Evolutionary conservation across 2,797 vertebrate species (phyloP), one percentile per base, ranked within the genome.

Genomic region (Acridotheres tristis): DNA sequence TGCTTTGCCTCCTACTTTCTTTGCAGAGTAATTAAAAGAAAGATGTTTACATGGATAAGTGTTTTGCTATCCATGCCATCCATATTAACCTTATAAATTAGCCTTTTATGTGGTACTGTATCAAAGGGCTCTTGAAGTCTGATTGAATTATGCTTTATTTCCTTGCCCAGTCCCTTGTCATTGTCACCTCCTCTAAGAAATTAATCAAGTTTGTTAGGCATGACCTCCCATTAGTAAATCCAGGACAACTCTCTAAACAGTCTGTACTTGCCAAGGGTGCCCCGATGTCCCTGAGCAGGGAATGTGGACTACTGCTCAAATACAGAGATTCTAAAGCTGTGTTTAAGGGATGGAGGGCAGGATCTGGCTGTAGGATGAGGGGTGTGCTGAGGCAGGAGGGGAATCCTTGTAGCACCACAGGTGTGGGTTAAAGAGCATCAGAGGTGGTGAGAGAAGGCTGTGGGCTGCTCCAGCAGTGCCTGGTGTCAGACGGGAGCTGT

Each of bases 21-120:
- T 95, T 93, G 67, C 58, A 67, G 42, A 47, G 40, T 75, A 87
- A 92, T 77, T 93, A 90, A 94, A 81, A 59, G 42, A 67, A 91
- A 89, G 45, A 80, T 80, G 54, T 94, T 96, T 96, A 96, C 71
- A 90, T 89, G 90, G 40, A 47, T 94, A 86, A 91, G 63, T 88
- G 54, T 95, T 96, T 92, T 91, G 85, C 87, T 81, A 89, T 68
- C 65, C 88, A 84, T n/a, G 48, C 16, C 23, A 30, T 63, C 67
- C 27, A 26, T 55, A 85, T 96, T 97, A 97, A 96, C 96, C 94
- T 97, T 88, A 94, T 82, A 89, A 93, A 96, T 97, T 96, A 94
- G 72, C 62, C 82, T 97, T 96, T 96, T 77, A 88, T 96, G 87
- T 95, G 84, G 55, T 92, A 93, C 92, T 94, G 63, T 95, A 96